phyloP scores from a whole-genome alignment of 2,888 invertebrate genomes.

The Cheilosia impressa region DNA sequence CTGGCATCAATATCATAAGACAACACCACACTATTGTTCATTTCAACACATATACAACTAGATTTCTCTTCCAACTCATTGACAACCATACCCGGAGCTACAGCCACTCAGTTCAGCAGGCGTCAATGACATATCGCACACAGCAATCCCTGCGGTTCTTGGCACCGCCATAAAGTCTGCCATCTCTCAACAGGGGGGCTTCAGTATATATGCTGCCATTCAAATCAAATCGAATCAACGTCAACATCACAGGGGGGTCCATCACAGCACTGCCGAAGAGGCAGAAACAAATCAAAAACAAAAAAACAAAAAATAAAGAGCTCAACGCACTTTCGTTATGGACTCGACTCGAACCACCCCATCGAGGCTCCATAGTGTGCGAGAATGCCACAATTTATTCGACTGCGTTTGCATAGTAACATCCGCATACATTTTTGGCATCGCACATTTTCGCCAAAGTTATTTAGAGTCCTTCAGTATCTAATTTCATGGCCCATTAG shows the following conservation, averaged over 20 bases:
- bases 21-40: no score
- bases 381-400: constrained; percentile 49
- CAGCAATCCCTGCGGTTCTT: constrained; percentile 50
- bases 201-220: constrained; percentile 39
- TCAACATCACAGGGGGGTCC: constrained; percentile 48
- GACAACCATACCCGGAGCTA: no score
- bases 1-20: no score
- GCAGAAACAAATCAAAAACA: background rate
- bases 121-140: constrained; percentile 46
- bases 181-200: constrained; percentile 58
- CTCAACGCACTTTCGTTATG: constrained; percentile 52
- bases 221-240: constrained; percentile 71
- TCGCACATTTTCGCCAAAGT: constrained; percentile 44
- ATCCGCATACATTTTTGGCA: constrained; percentile 36
- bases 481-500: constrained; percentile 75
- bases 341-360: constrained; percentile 32
- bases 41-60: no score
- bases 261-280: constrained; percentile 22
- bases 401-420: constrained; percentile 25
- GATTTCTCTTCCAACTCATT: no score
- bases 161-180: constrained; percentile 58
- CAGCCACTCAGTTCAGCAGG: constrained; percentile 1
- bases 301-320: constrained; percentile 6
- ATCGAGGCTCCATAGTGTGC: background rate
- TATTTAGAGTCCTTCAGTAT: constrained; percentile 57